Percentiles rank a stretch among this genome's conserved stretches.
These are phyloP conservation scores for Styela clava DNA, from an alignment of 23 tunicate species.

Conservation along the genomic window DNA sequence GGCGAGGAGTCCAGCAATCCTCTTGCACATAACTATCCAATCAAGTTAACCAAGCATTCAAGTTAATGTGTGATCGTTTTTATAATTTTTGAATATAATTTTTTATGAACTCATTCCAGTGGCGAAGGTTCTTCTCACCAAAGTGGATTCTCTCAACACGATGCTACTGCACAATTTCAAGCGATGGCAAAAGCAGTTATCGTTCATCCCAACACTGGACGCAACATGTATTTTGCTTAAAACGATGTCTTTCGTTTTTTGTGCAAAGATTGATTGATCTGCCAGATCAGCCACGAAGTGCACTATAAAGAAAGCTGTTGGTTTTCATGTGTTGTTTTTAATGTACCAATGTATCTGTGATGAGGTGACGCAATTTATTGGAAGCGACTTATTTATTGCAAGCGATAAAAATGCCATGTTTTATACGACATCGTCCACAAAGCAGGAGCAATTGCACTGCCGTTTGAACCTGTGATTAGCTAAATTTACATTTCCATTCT, in stretches of 20 bases:
- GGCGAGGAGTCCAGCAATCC: no score
- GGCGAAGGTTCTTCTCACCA: slow-evolving; percentile 96
- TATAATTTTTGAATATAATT: no score
- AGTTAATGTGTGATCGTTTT: no score
- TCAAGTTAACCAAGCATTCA: no score
- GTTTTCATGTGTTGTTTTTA: background rate
- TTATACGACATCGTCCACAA: background rate
- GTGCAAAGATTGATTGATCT: no score
- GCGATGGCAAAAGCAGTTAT: slow-evolving; percentile 98
- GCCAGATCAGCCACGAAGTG: no score
- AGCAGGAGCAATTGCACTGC: background rate
- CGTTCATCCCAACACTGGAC: slow-evolving; percentile 95
- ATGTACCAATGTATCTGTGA: background rate
- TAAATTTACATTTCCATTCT: no score
- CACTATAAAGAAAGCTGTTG: no score
- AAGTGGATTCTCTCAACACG: slow-evolving; percentile 63
- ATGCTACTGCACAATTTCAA: slow-evolving; percentile 92
- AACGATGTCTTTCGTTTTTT: no score
- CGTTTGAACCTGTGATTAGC: background rate
- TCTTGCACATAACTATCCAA: no score
- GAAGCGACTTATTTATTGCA: no score
- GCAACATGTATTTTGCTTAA: slow-evolving; percentile 98
- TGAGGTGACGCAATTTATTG: background rate
- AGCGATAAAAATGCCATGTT: background rate
- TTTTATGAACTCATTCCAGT: no score